Evolutionary conservation across 2,113 vertebrate genomes (phyloP), one percentile per base, ranked within the genome.

Genomic region (Tapirus terrestris): DNA sequence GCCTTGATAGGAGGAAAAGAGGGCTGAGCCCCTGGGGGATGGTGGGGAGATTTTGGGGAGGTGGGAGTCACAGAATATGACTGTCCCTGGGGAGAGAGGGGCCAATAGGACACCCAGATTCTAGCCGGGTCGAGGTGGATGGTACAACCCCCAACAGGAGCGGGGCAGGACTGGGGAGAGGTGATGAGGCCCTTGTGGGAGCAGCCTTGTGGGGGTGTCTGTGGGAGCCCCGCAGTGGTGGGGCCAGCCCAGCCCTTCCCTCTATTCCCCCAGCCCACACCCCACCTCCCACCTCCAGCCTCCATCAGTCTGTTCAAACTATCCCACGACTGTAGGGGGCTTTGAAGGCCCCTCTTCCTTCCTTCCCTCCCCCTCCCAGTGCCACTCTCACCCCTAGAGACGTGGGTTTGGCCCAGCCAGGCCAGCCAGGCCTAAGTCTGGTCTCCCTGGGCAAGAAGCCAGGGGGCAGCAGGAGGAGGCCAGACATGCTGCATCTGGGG

Each of bases 111-210:
- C 53, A 51, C 85, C 12, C 75, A 82, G 67, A 53, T 51, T 77
- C 76, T 65, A 63, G 31, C 48, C 5, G 36, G 56, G 25, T 14
- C 53, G 31, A 21, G 16, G 14, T 16, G 8, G 17, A 48, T 14
- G 33, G 51, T 23, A 7, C 1, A 3, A 53, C 61, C 43, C 45
- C 36, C 81, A 23, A 45, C 23, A 27, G 58, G 72, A 82, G 51
- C 72, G 27, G 36, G 8, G 8, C 84, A 51, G 60, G 20, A 51
- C 6, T 33, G 36, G 31, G 29, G 20, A 73, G 36, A 82, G 3
- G 0, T 4, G 7, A 33, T 8, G 25, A 80, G 48, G n/a, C 6
- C 10, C 2, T 1, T 9, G 51, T 18, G 2, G 2, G 45, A 20
- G 3, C 29, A 77, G 53, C 23, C 75, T 45, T 29, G 6, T 8